Conservation (phyloP, 2,113 vertebrate genomes). For the Arothron firmamentum region DNA sequence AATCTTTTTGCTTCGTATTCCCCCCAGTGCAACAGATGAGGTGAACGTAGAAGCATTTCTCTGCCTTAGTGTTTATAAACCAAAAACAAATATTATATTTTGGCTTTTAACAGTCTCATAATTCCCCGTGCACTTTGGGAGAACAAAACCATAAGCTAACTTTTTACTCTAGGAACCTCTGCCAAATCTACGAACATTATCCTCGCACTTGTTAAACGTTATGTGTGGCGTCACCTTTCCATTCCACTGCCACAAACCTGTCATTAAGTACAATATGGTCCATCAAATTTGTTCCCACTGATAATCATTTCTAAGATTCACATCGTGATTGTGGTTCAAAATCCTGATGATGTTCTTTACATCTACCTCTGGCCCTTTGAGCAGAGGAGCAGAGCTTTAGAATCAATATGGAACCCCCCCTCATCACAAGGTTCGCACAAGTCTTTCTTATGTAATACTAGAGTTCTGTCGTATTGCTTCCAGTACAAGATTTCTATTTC, state of each 20-base stretch:
- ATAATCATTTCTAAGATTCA: neutral
- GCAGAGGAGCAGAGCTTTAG: constrained; percentile 19
- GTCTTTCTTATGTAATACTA: constrained; percentile 60
- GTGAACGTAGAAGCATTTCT: no score
- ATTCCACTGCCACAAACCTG: constrained; percentile 10
- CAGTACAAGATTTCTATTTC: constrained; percentile 65
- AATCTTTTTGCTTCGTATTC: no score
- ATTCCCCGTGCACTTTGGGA: no score
- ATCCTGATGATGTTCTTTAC: constrained; percentile 5
- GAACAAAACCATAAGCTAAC: neutral
- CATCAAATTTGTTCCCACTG: neutral
- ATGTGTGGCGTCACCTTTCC: constrained; percentile 10
- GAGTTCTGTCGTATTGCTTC: constrained; percentile 57
- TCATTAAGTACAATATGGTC: constrained; percentile 5
- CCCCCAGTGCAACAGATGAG: no score
- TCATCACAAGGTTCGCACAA: constrained; percentile 26
- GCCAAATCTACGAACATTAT: neutral
- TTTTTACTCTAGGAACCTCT: neutral
- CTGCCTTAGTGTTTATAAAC: no score
- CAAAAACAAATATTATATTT: no score
- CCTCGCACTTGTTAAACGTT: neutral
- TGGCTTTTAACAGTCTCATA: no score
- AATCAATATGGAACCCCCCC: constrained; percentile 35
- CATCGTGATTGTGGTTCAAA: constrained; percentile 1
- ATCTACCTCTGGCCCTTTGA: constrained; percentile 1